Percentiles rank a stretch among this genome's conserved stretches.
phyloP scores from a whole-genome alignment of 2,888 invertebrate genomes.

The Teleiodes luculella region DNA sequence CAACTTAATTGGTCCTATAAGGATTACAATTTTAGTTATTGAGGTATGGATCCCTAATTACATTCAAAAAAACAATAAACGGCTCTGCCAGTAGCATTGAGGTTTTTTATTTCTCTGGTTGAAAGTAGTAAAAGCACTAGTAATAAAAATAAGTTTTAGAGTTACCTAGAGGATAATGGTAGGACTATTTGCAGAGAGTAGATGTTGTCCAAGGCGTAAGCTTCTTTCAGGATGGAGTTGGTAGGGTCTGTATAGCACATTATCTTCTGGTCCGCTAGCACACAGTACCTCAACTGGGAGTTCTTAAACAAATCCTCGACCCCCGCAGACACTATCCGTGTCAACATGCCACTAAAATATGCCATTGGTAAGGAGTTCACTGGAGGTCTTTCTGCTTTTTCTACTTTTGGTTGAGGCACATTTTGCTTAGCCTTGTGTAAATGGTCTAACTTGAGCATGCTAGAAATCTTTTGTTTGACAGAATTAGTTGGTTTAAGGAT shows the following conservation, averaged over 20 bases:
- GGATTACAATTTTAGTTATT: too few relatives aligned
- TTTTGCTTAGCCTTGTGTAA: constrained; percentile 50
- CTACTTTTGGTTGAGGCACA: constrained; percentile 37
- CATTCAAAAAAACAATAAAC: too few relatives aligned
- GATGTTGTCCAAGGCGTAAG: constrained; percentile 82
- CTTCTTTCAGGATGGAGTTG: constrained; percentile 83
- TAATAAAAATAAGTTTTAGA: constrained; percentile 4
- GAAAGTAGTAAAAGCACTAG: background rate
- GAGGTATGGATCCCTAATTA: too few relatives aligned
- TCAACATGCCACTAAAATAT: constrained; percentile 80
- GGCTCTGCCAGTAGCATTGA: too few relatives aligned
- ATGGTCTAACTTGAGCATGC: constrained; percentile 72
- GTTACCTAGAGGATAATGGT: constrained; percentile 71
- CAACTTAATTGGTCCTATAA: too few relatives aligned
- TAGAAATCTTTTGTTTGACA: constrained; percentile 61
- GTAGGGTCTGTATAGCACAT: constrained; percentile 86
- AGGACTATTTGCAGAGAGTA: constrained; percentile 82
- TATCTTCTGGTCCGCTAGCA: constrained; percentile 84
- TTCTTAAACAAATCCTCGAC: constrained; percentile 87
- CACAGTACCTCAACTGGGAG: constrained; percentile 84
- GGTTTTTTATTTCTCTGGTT: too few relatives aligned
- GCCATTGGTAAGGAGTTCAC: constrained; percentile 64
- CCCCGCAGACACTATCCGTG: constrained; percentile 74
- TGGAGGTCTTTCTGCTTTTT: constrained; percentile 71
- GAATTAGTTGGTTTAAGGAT: constrained; percentile 45